Evolutionary conservation across 2,797 vertebrate genomes (phyloP).

Genomic region (Luscinia megarhynchos): DNA sequence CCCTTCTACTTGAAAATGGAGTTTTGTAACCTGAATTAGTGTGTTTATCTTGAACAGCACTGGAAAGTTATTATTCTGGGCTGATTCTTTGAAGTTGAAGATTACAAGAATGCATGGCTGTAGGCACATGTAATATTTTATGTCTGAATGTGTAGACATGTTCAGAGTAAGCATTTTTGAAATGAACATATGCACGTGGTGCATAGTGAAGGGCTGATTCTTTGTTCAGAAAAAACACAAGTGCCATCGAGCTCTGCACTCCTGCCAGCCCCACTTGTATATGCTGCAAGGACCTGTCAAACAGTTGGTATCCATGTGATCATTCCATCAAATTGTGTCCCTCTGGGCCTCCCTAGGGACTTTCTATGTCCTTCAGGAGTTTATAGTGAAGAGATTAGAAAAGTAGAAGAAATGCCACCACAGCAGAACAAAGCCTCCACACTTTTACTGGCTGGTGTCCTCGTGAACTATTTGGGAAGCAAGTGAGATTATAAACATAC

Average conservation of each 20-base stretch:
- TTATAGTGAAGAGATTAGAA: not conserved
- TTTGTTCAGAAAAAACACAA: not conserved
- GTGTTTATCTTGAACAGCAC: not conserved
- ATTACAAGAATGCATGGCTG: not conserved
- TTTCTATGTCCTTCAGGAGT: not conserved
- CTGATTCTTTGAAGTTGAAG: not conserved
- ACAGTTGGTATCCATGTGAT: not conserved
- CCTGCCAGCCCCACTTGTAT: not conserved
- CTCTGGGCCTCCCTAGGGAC: not conserved
- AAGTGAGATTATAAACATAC: not conserved
- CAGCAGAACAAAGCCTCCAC: not conserved
- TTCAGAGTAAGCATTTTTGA: not conserved
- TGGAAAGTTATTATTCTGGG: not conserved
- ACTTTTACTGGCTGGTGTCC: not conserved
- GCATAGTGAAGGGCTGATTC: not conserved
- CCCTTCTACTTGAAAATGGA: not conserved
- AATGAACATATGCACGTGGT: not conserved
- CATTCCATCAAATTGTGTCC: not conserved
- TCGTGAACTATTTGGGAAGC: not conserved
- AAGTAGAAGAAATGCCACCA: not conserved
- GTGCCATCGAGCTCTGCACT: not conserved
- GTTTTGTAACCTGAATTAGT: not conserved
- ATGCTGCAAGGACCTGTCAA: accelerated
- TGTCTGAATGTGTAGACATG: not conserved
- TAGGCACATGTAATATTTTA: not conserved